Percentiles rank a stretch among this genome's conserved stretches.
phyloP scores from a whole-genome alignment of 30 jellyfish, hydroid and myxozoan species.

The Aurelia sp. region DNA sequence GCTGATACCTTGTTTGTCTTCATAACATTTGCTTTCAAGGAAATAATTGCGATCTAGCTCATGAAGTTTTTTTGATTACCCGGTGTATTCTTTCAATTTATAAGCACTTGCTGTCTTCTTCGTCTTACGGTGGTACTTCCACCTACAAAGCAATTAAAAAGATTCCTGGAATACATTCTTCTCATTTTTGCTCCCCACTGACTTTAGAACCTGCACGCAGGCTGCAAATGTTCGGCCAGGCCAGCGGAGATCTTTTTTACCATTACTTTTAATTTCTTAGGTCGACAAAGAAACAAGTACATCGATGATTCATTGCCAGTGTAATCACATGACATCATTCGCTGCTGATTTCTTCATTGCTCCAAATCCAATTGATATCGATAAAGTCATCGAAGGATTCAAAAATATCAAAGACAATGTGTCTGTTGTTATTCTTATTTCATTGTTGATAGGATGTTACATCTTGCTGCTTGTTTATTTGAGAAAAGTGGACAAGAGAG shows the following conservation, averaged over 20 bases:
- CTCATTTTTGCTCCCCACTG: too few species aligned
- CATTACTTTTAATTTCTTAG: constrained; percentile 1
- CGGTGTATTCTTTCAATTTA: too few species aligned
- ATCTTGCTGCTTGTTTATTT: constrained; percentile 41
- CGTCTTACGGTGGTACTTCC: too few species aligned
- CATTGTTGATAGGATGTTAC: constrained; percentile 23
- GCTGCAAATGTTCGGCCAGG: background rate
- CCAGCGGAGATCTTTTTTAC: background rate
- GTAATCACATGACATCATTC: constrained; percentile 86
- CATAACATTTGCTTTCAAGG: too few species aligned
- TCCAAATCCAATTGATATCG: constrained; percentile 92
- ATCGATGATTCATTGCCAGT: constrained; percentile 66
- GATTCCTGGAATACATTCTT: too few species aligned
- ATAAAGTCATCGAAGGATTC: constrained; percentile 81
- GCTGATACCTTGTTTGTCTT: too few species aligned
- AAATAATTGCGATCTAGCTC: too few species aligned
- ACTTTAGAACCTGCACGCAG: too few species aligned
- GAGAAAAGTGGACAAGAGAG: constrained; percentile 59
- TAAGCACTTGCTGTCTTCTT: too few species aligned
- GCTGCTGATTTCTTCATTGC: constrained; percentile 88
- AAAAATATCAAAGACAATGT: constrained; percentile 67
- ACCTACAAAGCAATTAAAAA: too few species aligned
- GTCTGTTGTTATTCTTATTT: constrained; percentile 52
- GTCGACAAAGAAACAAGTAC: constrained; percentile 74
- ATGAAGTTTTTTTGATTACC: too few species aligned